Evolutionary conservation across 2,797 vertebrate species (phyloP).

Genomic region (Muscicapa striata): DNA sequence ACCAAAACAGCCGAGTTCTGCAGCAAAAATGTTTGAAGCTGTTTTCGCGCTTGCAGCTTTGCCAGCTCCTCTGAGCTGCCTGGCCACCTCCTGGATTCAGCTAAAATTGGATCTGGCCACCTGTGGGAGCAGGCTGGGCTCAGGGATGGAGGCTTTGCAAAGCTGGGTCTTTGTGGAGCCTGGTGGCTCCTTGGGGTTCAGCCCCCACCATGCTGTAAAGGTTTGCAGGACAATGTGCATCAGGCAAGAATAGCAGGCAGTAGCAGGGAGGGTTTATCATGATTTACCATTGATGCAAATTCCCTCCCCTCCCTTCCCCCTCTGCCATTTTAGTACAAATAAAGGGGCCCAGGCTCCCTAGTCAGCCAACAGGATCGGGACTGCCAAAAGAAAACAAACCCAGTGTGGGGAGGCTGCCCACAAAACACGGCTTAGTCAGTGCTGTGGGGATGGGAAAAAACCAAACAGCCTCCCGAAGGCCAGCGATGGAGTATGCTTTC

Average conservation of each 20-base stretch:
- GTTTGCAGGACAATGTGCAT: background rate
- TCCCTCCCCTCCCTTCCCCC: background rate
- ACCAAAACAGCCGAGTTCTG: background rate
- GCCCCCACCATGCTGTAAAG: background rate
- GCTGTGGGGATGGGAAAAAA: background rate
- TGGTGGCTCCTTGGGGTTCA: background rate
- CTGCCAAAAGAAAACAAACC: constrained; percentile 61
- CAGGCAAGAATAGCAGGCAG: background rate
- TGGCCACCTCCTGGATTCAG: background rate
- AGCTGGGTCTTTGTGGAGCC: background rate
- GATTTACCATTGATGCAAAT: constrained; percentile 51
- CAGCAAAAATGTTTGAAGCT: background rate
- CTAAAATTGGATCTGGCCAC: background rate
- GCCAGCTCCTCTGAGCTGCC: background rate
- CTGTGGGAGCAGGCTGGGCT: background rate
- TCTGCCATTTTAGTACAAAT: constrained; percentile 54
- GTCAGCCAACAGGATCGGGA: constrained; percentile 21
- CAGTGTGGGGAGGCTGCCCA: constrained; percentile 17
- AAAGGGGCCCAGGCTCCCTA: constrained; percentile 43
- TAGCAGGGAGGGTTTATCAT: constrained; percentile 9
- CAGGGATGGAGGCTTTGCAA: background rate
- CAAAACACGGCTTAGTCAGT: constrained; percentile 8
- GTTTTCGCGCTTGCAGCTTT: background rate
- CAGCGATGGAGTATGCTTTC: background rate
- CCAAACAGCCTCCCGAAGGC: background rate